phyloP scores from a whole-genome alignment of 1,140 invertebrate species.

The Lasioglossum baleicum region DNA sequence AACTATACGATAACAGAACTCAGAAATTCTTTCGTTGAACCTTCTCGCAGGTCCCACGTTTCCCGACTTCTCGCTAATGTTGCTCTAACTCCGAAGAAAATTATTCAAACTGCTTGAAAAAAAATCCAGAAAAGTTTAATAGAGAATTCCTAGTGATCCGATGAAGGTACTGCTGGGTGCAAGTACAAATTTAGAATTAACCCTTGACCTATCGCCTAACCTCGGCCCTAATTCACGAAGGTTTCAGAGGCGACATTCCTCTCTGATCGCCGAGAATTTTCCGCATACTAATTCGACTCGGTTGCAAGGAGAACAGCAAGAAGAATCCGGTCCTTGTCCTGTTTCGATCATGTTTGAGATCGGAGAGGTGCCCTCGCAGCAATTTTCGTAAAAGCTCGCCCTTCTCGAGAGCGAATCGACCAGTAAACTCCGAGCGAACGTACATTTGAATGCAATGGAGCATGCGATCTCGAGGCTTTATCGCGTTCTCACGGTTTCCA shows the following conservation, averaged over 20 bases:
- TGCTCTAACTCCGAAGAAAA: not conserved
- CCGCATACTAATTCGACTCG: not conserved
- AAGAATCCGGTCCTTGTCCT: not conserved
- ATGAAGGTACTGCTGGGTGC: not conserved
- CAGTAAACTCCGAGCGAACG: conserved; percentile 37
- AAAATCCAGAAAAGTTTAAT: too few species aligned
- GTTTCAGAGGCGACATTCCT: not conserved
- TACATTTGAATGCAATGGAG: conserved; percentile 37
- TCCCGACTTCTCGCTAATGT: too few species aligned
- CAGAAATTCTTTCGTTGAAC: not conserved
- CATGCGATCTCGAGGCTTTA: conserved; percentile 39
- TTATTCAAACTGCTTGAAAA: not conserved
- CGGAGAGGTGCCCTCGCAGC: not conserved
- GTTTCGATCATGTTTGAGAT: not conserved
- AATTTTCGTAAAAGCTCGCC: conserved; percentile 36
- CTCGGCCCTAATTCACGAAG: not conserved
- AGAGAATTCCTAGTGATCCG: too few species aligned
- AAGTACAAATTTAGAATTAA: not conserved
- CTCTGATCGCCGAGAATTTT: not conserved
- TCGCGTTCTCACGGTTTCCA: conserved; percentile 34
- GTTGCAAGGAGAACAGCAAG: not conserved
- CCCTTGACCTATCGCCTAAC: not conserved
- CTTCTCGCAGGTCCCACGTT: too few species aligned
- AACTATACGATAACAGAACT: not conserved
- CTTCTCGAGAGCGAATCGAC: conserved; percentile 33